Percentiles rank a stretch among this genome's conserved stretches.
These are phyloP conservation scores for Alsophila aescularia DNA, from an alignment of 2,888 invertebrate genomes.

Conservation along the genomic window DNA sequence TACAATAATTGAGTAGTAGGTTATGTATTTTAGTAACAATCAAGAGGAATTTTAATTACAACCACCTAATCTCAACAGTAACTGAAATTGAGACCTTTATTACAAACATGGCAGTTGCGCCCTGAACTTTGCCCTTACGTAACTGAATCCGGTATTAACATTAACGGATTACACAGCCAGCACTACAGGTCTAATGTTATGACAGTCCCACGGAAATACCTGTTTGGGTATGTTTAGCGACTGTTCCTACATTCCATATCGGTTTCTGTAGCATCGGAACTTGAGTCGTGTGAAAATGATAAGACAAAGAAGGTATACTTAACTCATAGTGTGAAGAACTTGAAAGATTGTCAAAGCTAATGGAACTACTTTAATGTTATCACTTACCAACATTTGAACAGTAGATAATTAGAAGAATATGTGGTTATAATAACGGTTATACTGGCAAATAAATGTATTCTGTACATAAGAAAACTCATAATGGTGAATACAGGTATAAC, in stretches of 20 bases:
- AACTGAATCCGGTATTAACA: conserved; percentile 7
- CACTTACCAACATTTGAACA: too few species aligned
- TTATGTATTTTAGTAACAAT: too few species aligned
- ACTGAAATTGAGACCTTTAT: conserved; percentile 9
- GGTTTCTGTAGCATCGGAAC: conserved; percentile 44
- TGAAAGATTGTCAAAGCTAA: too few species aligned
- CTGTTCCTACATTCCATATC: conserved; percentile 43
- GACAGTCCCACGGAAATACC: conserved; percentile 69
- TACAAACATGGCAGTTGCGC: conserved; percentile 8
- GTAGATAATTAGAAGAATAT: too few species aligned
- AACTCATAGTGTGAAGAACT: too few species aligned
- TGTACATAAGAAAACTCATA: too few species aligned
- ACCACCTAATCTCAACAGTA: conserved; percentile 1
- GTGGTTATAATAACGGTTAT: too few species aligned
- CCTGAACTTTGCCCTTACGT: conserved; percentile 17
- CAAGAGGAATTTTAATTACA: not conserved
- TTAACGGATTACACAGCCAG: conserved; percentile 21
- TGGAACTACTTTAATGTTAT: too few species aligned
- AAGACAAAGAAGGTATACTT: too few species aligned
- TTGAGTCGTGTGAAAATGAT: conserved; percentile 35
- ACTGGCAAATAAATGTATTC: too few species aligned
- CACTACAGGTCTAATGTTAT: conserved; percentile 39
- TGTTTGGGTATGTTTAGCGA: conserved; percentile 63
- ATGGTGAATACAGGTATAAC: too few species aligned
- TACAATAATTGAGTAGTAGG: too few species aligned